Conservation (phyloP, 1,140 invertebrate genomes). For the Diachasmimorpha longicaudata region DNA sequence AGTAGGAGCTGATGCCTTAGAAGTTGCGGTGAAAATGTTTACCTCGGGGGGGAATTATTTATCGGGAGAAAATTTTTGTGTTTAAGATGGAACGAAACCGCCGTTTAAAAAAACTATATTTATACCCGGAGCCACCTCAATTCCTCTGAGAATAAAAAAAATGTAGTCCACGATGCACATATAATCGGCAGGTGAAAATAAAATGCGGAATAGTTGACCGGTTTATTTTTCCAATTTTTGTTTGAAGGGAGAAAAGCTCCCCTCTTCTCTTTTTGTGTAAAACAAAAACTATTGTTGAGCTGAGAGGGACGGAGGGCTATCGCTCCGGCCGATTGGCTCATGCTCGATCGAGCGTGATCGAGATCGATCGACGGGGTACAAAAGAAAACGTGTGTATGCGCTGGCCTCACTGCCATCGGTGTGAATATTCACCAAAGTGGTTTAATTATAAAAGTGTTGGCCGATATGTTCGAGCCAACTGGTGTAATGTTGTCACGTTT, state of each 20-base stretch:
- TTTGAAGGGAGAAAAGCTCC: not conserved
- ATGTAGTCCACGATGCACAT: too few relatives aligned
- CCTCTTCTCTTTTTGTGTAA: not conserved
- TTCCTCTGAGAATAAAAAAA: too few relatives aligned
- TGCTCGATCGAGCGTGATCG: conserved; percentile 49
- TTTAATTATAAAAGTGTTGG: conserved; percentile 46
- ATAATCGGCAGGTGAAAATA: not conserved
- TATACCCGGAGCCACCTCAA: too few relatives aligned
- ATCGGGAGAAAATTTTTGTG: too few relatives aligned
- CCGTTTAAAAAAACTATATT: too few relatives aligned
- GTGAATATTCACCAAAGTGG: conserved; percentile 34
- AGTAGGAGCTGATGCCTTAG: conserved; percentile 22
- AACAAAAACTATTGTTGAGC: not conserved
- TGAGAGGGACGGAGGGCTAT: not conserved
- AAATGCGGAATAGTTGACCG: not conserved
- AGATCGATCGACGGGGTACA: conserved; percentile 47
- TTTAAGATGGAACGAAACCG: too few relatives aligned
- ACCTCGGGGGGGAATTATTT: too few relatives aligned
- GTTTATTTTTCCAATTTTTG: not conserved
- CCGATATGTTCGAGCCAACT: not conserved
- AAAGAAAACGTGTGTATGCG: conserved; percentile 37
- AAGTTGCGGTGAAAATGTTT: not conserved
- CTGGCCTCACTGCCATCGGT: conserved; percentile 9
- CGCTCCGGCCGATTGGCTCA: conserved; percentile 36
- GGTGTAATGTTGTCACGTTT: not conserved